Conservation (phyloP, 2,797 vertebrate species). For the Acrossocheilus wenchowensis region DNA sequence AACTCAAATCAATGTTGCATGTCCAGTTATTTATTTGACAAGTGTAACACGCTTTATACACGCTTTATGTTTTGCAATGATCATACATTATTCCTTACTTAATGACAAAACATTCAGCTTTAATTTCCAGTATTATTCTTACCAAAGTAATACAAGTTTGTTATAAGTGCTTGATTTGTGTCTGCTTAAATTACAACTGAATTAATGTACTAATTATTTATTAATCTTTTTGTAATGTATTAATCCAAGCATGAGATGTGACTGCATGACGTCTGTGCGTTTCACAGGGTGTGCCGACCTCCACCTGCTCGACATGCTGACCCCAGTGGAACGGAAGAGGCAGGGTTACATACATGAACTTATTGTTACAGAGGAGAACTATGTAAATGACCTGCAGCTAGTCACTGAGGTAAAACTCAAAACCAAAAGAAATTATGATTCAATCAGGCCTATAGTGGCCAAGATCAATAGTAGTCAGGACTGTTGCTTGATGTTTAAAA, state of each 20-base stretch:
- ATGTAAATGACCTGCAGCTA: conserved; percentile 94
- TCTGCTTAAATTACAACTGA: neutral
- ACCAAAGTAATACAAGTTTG: neutral
- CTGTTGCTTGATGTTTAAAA: neutral
- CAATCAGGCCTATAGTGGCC: neutral
- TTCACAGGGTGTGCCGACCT: conserved; percentile 95
- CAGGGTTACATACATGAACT: conserved; percentile 98
- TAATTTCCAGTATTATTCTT: neutral
- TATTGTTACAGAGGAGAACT: conserved; percentile 97
- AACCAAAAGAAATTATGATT: neutral
- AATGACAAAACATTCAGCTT: neutral
- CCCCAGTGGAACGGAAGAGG: conserved; percentile 91
- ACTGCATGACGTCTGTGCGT: conserved; percentile 41
- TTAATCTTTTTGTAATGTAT: conserved; percentile 25
- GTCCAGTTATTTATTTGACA: neutral
- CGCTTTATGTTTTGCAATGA: neutral
- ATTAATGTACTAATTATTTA: conserved; percentile 14
- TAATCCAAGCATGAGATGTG: conserved; percentile 42
- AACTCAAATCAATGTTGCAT: conserved; percentile 32
- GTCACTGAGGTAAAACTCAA: conserved; percentile 89
- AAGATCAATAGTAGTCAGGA: neutral
- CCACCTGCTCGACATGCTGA: conserved; percentile 96
- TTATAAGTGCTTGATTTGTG: neutral
- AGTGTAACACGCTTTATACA: neutral
- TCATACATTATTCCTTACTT: neutral